Evolutionary conservation across 2,888 invertebrate species (phyloP).

Genomic region (Pimpla rufipes): DNA sequence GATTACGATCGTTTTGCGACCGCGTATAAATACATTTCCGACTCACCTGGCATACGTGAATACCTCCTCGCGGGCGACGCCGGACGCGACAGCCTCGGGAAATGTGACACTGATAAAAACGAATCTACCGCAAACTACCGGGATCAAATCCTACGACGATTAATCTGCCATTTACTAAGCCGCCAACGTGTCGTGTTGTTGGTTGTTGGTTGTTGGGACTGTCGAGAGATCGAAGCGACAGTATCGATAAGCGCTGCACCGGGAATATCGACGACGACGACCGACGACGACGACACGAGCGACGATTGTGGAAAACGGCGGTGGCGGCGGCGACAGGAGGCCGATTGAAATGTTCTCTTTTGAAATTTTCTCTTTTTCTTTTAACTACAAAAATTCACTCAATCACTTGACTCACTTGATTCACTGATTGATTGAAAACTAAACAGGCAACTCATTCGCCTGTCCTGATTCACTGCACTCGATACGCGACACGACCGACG

Average conservation of each 20-base stretch:
- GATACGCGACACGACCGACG: no score
- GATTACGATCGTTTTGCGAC: neutral
- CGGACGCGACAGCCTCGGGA: neutral
- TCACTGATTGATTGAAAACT: no score
- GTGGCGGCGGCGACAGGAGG: no score
- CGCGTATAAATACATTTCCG: neutral
- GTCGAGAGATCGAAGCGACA: neutral
- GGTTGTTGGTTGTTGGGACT: neutral
- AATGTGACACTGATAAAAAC: neutral
- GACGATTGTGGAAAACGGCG: no score
- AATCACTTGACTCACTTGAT: no score
- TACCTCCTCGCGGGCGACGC: conserved; percentile 23
- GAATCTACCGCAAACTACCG: neutral
- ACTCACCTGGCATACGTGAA: conserved; percentile 33
- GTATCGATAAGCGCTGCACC: neutral
- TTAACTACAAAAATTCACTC: neutral
- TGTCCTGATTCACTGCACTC: no score
- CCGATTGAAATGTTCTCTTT: neutral
- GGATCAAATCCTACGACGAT: neutral
- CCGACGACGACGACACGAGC: neutral
- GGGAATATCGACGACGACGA: neutral
- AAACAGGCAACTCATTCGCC: no score
- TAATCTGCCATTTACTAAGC: neutral
- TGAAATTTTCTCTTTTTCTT: neutral
- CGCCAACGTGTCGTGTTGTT: conserved; percentile 1